Evolutionary conservation across 1,140 invertebrate species (phyloP), one percentile per base, ranked within the genome.

Genomic region (Steinernema feltiae): DNA sequence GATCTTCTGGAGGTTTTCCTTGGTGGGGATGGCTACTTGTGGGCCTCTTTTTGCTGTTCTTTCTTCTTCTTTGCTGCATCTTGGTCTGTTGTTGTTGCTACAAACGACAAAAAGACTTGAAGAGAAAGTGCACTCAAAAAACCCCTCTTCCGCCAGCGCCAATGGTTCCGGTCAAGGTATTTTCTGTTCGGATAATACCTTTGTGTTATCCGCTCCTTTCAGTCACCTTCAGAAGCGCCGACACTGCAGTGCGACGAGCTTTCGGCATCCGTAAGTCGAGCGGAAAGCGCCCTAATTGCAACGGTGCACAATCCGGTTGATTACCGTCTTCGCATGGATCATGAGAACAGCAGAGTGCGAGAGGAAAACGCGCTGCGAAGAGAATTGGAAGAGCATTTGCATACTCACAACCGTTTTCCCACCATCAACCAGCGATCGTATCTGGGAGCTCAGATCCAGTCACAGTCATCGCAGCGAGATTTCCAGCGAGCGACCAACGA

Each of bases 281-380:
- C 53, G 53, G 53, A 63, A 63, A 63, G 53, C 53, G 53, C 53
- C 53, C 24, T 63, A 63, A 63, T 63, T 63, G 53, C 53, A 27
- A 63, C 53, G 53, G 53, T 63, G 53, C 53, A 63, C 7, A 27
- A 63, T 63, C 53, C 53, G 53, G 15, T 63, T 27, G 53, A 63
- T 63, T 63, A 63, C 24, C 53, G 24, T 27, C 12, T 63, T 63
- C 35, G 18, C 35, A 41, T 41, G 35, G 53, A 63, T 63, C 53
- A 27, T 7, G 15, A 63, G 53, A 3, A 21, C 53, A n/a, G 24
- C 53, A 27, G 53, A n/a, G 15, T n/a, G 53, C 15, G 53, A n/a
- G 53, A 63, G 15, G 53, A 63, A 15, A 27, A 27, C 15, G 53
- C 12, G 15, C 24, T 63, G 15, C 53, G 53, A 15, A 63, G 24